phyloP scores from a whole-genome alignment of 2,797 vertebrate species.

The Falco peregrinus region DNA sequence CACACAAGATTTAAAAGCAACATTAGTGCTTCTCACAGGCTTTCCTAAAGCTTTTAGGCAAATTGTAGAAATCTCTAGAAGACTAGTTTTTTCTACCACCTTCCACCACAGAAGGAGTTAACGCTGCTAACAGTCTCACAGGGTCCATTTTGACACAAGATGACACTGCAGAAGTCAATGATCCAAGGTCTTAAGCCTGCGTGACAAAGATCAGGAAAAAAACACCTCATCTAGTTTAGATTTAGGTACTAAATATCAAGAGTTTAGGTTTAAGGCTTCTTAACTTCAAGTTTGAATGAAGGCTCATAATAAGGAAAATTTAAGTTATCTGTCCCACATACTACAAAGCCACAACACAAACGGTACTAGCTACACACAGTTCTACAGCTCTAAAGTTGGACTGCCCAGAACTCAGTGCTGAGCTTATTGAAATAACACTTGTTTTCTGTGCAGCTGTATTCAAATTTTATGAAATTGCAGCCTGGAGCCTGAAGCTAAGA shows the following conservation, averaged over 20 bases:
- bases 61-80: neutral
- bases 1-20: neutral
- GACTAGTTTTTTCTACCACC: neutral
- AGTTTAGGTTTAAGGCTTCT: neutral
- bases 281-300: neutral
- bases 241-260: neutral
- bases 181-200: neutral
- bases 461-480: neutral
- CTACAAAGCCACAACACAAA: fast-evolving
- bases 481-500: neutral
- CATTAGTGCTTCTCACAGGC: neutral
- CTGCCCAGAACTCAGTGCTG: neutral
- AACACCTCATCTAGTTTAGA: neutral
- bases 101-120: neutral
- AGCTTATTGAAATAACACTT: neutral
- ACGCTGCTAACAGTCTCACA: neutral
- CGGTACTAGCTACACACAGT: neutral
- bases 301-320: neutral
- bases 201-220: neutral
- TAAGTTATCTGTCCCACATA: neutral
- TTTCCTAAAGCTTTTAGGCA: neutral
- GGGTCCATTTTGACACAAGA: neutral
- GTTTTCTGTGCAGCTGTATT: neutral
- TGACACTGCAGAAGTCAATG: fast-evolving
- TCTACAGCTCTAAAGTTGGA: neutral